phyloP scores from a whole-genome alignment of 2,888 invertebrate species.

The Polia nebulosa region DNA sequence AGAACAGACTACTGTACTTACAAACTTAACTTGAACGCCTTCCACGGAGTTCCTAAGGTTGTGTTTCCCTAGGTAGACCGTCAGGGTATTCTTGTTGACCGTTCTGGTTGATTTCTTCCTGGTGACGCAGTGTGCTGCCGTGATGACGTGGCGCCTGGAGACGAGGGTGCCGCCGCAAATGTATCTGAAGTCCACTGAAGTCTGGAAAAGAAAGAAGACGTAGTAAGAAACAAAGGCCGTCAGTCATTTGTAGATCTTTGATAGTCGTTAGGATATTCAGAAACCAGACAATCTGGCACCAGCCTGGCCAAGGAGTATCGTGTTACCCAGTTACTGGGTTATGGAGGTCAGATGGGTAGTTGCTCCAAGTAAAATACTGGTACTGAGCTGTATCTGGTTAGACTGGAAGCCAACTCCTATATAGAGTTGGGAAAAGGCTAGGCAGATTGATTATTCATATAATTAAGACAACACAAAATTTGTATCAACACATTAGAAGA shows the following conservation, averaged over 20 bases:
- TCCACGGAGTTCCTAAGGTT: conserved; percentile 84
- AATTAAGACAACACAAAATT: no score
- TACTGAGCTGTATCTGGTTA: no score
- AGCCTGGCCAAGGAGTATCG: no score
- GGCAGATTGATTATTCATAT: no score
- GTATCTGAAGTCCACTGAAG: conserved; percentile 85
- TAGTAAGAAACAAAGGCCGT: neutral
- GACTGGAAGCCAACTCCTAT: no score
- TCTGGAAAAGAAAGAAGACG: conserved; percentile 10
- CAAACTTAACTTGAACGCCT: conserved; percentile 82
- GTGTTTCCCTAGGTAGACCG: conserved; percentile 83
- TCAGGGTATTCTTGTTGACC: conserved; percentile 82
- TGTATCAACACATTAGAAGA: no score
- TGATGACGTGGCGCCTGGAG: conserved; percentile 87
- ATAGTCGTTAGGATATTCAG: no score
- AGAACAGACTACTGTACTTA: conserved; percentile 69
- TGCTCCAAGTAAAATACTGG: no score
- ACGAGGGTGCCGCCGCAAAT: conserved; percentile 92
- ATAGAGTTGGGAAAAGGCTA: no score
- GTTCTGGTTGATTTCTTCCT: conserved; percentile 75
- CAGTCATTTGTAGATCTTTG: neutral
- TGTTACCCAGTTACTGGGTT: no score
- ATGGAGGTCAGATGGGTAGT: no score
- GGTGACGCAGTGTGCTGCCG: conserved; percentile 92
- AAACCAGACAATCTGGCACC: no score